Conservation (phyloP, 2,797 vertebrate species). For the Falco concolor region DNA sequence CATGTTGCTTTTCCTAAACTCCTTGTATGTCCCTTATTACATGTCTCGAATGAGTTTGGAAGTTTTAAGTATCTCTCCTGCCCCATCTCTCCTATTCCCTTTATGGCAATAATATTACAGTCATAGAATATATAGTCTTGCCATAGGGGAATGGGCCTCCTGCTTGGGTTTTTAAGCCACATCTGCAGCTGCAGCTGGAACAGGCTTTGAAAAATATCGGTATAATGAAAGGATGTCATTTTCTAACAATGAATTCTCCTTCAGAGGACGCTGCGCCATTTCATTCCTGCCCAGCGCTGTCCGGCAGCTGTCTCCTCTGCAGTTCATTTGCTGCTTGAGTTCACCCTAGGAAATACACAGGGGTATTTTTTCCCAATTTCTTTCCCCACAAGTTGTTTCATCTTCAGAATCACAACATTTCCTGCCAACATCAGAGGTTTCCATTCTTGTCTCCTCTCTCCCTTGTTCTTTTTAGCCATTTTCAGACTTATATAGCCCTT, state of each 20-base stretch:
- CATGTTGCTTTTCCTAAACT: background rate
- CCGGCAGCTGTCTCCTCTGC: constrained; percentile 11
- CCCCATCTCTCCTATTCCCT: constrained; percentile 36
- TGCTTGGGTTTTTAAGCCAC: constrained; percentile 20
- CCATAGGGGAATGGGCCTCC: constrained; percentile 34
- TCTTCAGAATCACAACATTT: constrained; percentile 59
- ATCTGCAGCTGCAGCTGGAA: constrained; percentile 60
- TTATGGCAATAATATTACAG: constrained; percentile 26
- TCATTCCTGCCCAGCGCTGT: background rate
- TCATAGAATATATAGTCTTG: constrained; percentile 35
- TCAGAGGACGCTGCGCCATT: constrained; percentile 8
- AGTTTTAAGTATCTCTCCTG: constrained; percentile 35
- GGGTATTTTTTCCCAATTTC: constrained; percentile 50
- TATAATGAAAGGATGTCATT: constrained; percentile 34
- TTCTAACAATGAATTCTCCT: constrained; percentile 35
- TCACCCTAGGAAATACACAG: constrained; percentile 50
- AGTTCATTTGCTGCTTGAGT: constrained; percentile 35
- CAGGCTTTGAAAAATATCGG: constrained; percentile 25
- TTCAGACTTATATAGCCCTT: constrained; percentile 37
- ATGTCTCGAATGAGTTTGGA: constrained; percentile 3
- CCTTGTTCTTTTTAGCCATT: constrained; percentile 47
- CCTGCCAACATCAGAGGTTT: constrained; percentile 64
- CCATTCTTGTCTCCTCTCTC: constrained; percentile 33
- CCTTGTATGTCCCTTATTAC: background rate
- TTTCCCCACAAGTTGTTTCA: constrained; percentile 57